Evolutionary conservation across 2,888 invertebrate genomes (phyloP).

Genomic region (Nomada goodeniana): DNA sequence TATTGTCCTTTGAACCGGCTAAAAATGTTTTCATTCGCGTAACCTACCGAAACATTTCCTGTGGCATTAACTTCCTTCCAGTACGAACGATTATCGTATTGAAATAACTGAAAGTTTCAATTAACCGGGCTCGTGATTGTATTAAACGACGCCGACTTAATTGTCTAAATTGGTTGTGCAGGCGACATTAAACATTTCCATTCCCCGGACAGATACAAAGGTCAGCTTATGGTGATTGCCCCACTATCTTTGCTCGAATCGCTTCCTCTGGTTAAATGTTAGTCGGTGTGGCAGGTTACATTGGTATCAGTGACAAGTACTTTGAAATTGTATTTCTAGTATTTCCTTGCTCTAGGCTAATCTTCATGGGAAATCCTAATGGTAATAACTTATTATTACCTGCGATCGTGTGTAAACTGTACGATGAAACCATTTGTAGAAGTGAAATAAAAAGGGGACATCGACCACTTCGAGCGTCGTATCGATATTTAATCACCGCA

Average conservation of each 20-base stretch:
- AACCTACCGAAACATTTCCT: conserved; percentile 36
- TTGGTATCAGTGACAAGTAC: neutral
- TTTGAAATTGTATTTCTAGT: neutral
- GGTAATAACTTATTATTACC: too few relatives aligned
- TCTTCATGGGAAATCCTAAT: neutral
- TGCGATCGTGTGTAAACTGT: too few relatives aligned
- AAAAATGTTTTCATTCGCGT: conserved; percentile 27
- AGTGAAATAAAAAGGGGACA: too few relatives aligned
- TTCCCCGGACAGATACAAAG: conserved; percentile 38
- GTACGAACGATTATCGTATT: conserved; percentile 27
- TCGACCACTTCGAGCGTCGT: neutral
- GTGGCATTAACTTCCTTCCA: conserved; percentile 9
- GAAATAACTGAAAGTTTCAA: conserved; percentile 33
- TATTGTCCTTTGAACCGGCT: neutral
- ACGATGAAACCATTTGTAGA: too few relatives aligned
- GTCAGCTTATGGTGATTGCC: conserved; percentile 28
- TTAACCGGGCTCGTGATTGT: conserved; percentile 34
- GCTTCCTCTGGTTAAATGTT: conserved; percentile 2
- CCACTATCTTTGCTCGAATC: conserved; percentile 19
- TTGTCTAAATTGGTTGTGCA: conserved; percentile 39
- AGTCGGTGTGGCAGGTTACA: neutral
- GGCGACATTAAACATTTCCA: conserved; percentile 43
- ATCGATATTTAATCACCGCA: neutral
- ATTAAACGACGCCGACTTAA: conserved; percentile 46
- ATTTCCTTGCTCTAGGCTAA: neutral